A percentile compares a stretch with the other conserved stretches of the same genome.
phyloP scores from a whole-genome alignment of 2,797 vertebrate species.

The Galagoides demidoff region DNA sequence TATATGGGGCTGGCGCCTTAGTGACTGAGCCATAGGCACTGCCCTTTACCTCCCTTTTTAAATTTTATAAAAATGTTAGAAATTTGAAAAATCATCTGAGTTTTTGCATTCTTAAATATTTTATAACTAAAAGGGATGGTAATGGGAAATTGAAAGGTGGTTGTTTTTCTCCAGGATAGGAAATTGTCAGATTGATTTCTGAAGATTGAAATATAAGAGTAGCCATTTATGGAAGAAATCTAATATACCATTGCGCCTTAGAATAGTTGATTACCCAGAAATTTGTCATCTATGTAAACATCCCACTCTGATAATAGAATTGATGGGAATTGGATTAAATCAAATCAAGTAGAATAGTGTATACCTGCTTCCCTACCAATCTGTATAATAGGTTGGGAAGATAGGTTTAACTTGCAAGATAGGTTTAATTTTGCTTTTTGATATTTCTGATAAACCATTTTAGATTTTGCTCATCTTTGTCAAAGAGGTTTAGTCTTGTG shows the following conservation, averaged over 20 bases:
- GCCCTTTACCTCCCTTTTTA: neutral
- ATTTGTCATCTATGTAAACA: neutral
- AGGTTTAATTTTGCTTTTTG: conserved; percentile 34
- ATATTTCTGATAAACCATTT: conserved; percentile 26
- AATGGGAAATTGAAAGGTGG: conserved; percentile 7
- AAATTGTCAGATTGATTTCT: conserved; percentile 24
- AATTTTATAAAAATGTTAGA: neutral
- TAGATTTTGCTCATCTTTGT: neutral
- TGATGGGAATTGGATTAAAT: too few relatives aligned
- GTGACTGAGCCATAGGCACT: too few relatives aligned
- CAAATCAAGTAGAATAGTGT: too few relatives aligned
- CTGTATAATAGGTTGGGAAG: too few relatives aligned
- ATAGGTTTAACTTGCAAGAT: too few relatives aligned
- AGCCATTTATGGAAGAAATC: neutral
- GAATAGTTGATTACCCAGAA: neutral
- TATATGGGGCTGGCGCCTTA: too few relatives aligned
- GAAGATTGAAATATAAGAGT: conserved; percentile 32
- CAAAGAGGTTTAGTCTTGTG: conserved; percentile 2
- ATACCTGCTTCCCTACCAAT: neutral
- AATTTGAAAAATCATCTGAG: conserved; percentile 2
- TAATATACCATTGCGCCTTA: neutral
- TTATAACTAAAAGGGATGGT: conserved; percentile 29
- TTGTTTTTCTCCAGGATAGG: neutral
- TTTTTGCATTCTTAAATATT: conserved; percentile 58
- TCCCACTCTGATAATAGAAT: neutral